These are phyloP conservation scores for Periplaneta americana DNA, from an alignment of 1,140 invertebrate species.

Conservation along the genomic window DNA sequence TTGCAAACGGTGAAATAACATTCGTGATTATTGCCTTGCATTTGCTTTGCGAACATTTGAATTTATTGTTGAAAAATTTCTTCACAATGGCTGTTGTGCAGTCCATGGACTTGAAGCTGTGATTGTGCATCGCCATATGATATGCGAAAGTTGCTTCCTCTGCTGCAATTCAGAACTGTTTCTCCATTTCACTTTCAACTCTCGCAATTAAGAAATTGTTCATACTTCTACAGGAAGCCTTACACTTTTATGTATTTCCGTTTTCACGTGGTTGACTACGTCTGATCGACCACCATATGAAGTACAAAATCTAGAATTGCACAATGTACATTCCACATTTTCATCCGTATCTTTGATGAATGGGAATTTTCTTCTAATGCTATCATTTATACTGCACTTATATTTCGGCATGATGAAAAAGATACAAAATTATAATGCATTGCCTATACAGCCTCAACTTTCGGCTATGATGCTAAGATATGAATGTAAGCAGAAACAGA, in stretches of 20 bases:
- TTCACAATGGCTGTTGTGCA: conserved; percentile 24
- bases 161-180: not conserved
- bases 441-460: no score
- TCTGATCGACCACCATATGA: not conserved
- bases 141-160: conserved; percentile 25
- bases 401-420: no score
- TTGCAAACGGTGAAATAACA: conserved; percentile 23
- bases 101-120: conserved; percentile 26
- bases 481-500: no score
- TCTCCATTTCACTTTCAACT: not conserved
- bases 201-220: not conserved
- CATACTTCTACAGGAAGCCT: not conserved
- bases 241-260: not conserved
- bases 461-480: no score
- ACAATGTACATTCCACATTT: no score
- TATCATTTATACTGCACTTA: no score
- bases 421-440: no score
- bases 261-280: not conserved
- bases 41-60: no score
- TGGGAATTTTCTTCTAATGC: no score
- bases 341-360: no score
- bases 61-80: conserved; percentile 23
- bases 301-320: not conserved
- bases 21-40: conserved; percentile 24
- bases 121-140: no score